Base-by-base conservation (phyloP, 2,888 invertebrate genomes). In the Yponomeuta cagnagella region DNA sequence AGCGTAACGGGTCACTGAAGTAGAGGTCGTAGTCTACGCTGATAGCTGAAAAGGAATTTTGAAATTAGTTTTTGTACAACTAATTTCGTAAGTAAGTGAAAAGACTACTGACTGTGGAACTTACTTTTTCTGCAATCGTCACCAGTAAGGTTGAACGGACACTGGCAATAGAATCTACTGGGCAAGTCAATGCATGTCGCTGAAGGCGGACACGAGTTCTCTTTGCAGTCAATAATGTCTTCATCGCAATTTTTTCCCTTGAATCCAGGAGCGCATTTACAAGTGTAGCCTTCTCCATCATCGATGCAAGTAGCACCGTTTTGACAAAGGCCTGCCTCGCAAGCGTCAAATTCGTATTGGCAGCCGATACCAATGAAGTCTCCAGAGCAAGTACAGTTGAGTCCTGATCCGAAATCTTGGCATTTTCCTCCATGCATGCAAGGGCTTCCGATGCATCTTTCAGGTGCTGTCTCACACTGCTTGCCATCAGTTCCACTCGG, bases 21-120 rank as follows among this genome's bases (percentile, higher is more conserved):
- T 97, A 97, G 10, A 99, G 92, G 83, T 99, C 99, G 85, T 99
- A 99, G 87, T 99, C 98, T n/a, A 98, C 97, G 89, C 98, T 98
- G 77, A 99, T 97, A n/a, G 97, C 97, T 97, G 89, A 65, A 94
- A 93, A 76, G 73, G 75, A 74, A 76, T 74, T 70, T 37, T 72
- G 72, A 73, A 77, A 76, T 58, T 71, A 58, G 71, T 33, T 67
- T 12, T 43, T 8, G n/a, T 9, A 67, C 73, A 68, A 74, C 63
- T 72, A 66, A 70, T 58, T 23, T 23, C 23, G 23, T 23, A 23
- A 67, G 15, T 69, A 10, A 67, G 15, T 69, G 10, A 52, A 52
- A 52, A 31, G 31, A 48, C 48, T 12, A 48, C 5, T 68, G 12
- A 12, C 12, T 43, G 8, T n/a, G 52, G 23, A 52, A 67, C 94